Percentiles rank a stretch among this genome's conserved stretches.
Evolutionary conservation across 2,113 vertebrate species (phyloP).

Genomic region (Plecotus auritus): DNA sequence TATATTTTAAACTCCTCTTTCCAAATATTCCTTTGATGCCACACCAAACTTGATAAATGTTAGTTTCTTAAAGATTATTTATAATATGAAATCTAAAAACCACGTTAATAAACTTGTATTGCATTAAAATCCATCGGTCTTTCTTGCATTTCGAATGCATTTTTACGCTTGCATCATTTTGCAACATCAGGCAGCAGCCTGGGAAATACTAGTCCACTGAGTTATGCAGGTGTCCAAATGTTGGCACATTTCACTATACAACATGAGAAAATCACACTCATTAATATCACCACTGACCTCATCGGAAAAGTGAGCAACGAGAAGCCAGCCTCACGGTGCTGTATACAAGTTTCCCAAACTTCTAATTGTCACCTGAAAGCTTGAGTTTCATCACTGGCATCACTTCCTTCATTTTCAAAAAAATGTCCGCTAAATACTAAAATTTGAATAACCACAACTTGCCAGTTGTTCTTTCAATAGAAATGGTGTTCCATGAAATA

Average conservation of each 20-base stretch:
- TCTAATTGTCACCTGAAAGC: not conserved
- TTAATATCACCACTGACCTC: not conserved
- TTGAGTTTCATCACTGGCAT: slow-evolving; percentile 3
- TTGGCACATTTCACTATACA: not conserved
- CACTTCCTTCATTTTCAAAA: not conserved
- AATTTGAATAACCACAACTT: not conserved
- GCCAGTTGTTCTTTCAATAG: not conserved
- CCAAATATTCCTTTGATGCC: not conserved
- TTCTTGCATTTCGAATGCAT: not conserved
- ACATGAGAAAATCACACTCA: not conserved
- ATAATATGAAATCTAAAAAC: not conserved
- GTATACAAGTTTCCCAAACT: not conserved
- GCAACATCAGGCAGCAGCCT: not conserved
- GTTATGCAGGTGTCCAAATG: not conserved
- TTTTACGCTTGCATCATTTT: slow-evolving; percentile 2
- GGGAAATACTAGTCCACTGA: not conserved
- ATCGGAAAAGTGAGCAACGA: not conserved
- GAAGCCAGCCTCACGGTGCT: not conserved
- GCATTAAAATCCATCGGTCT: not conserved
- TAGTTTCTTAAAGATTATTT: not conserved
- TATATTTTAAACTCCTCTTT: not conserved
- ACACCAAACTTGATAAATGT: not conserved
- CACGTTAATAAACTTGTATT: not conserved
- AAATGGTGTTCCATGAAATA: not conserved
- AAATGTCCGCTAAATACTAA: not conserved